phyloP scores from a whole-genome alignment of 2,888 invertebrate genomes.

The Erebia ligea region DNA sequence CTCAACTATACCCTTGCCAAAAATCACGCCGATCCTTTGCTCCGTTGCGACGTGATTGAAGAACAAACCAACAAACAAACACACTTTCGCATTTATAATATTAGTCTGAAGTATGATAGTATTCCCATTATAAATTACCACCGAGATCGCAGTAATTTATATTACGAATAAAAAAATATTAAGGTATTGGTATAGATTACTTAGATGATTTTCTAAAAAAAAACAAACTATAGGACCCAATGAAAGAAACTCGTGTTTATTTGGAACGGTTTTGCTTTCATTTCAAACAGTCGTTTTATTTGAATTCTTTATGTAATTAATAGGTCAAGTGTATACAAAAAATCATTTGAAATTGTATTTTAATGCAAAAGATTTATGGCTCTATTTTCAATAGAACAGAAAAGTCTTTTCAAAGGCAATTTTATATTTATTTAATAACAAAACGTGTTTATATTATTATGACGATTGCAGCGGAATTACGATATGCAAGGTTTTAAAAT shows the following conservation, averaged over 20 bases:
- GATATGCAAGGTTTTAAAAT: constrained; percentile 39
- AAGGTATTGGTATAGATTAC: background rate
- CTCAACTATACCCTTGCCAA: no score
- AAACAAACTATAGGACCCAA: constrained; percentile 1
- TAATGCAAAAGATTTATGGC: constrained; percentile 6
- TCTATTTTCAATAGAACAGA: constrained; percentile 12
- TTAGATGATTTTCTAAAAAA: constrained; percentile 10
- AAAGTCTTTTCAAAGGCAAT: constrained; percentile 16
- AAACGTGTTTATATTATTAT: constrained; percentile 28
- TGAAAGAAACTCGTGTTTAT: constrained; percentile 18
- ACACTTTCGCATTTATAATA: no score
- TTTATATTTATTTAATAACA: constrained; percentile 26
- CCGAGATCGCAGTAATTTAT: background rate
- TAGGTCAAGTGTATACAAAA: constrained; percentile 30
- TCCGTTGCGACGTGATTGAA: no score
- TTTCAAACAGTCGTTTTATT: constrained; percentile 33
- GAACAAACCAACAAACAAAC: no score
- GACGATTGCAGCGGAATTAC: constrained; percentile 27
- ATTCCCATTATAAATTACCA: background rate
- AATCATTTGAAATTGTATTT: background rate
- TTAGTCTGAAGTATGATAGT: no score
- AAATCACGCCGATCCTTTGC: no score
- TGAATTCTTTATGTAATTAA: constrained; percentile 34
- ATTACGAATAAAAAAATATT: background rate
- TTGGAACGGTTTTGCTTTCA: constrained; percentile 27